Base-by-base conservation (phyloP, 2,797 vertebrate genomes). In the Heterohyrax brucei region DNA sequence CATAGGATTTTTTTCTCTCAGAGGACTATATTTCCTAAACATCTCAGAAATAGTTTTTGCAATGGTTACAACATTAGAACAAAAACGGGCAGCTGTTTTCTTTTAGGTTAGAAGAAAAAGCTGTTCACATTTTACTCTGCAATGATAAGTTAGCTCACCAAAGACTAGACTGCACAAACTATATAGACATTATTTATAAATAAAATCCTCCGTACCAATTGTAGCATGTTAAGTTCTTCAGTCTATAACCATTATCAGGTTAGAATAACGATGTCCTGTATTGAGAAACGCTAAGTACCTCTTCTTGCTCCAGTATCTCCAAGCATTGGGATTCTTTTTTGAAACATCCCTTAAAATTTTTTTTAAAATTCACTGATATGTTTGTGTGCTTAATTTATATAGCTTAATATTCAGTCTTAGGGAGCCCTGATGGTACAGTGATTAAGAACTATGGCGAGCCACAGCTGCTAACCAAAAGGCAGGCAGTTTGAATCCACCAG, bases 31-130 rank as follows among this genome's bases (percentile, higher is more conserved):
- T 81, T 83, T 62, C 30, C 24, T n/a, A 53, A 56, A 79, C 24
- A 70, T 39, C 62, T 95, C 70, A 28, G 72, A 73, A 84, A 64
- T 46, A 59, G 24, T 89, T 86, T 91, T n/a, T 79, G 75, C 44
- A 39, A n/a, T 85, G 72, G 1, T 88, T 61, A 75, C 73, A 77
- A 56, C 22, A 10, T 28, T 12, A 76, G 81, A 48, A 86, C 61
- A 59, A 39, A 80, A 79, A 50, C 28, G 78, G 39, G 24, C 39
- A 59, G 30, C 10, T 13, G 33, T 13, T 59, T 44, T 56, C 46
- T 89, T 86, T 79, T 30, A 70, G 66, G 28, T 30, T 24, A n/a
- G 66, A 30, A n/a, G 66, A n/a, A 70, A 70, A 70, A 70, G 30
- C 66, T 70, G 28, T 70, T 70, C 28, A 70, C n/a, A n/a, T 70